Evolutionary conservation across 2,797 vertebrate species (phyloP).

Genomic region (Acrossocheilus wenchowensis): DNA sequence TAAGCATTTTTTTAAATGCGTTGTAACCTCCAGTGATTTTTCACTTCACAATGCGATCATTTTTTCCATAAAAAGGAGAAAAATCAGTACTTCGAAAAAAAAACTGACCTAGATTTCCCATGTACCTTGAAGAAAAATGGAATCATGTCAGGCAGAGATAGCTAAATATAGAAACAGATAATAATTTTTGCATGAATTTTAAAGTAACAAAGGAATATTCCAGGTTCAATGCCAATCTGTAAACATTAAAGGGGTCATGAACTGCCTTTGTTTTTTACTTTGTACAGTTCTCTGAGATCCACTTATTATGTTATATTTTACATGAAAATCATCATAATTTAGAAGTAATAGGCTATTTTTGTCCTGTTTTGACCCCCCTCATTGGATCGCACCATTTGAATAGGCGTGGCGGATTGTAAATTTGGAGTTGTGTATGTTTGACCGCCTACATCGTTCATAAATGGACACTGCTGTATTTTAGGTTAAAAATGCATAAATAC

Average conservation of each 20-base stretch:
- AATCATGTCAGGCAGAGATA: slow-evolving; percentile 23
- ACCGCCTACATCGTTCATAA: no score
- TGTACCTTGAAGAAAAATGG: slow-evolving; percentile 49
- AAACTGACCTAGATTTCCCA: slow-evolving; percentile 35
- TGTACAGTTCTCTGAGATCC: neutral
- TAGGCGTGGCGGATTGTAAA: no score
- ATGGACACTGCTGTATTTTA: no score
- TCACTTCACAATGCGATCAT: slow-evolving; percentile 53
- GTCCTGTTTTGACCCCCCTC: neutral
- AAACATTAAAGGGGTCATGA: neutral
- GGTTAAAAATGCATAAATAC: no score
- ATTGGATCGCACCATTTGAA: no score
- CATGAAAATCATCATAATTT: neutral
- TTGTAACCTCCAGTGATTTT: slow-evolving; percentile 40
- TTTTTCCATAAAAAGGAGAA: slow-evolving; percentile 57
- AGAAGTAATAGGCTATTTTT: no score
- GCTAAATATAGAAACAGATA: neutral
- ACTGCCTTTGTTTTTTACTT: neutral
- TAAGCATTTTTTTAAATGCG: slow-evolving; percentile 46
- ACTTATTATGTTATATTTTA: neutral
- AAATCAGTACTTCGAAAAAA: slow-evolving; percentile 39
- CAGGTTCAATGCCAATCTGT: neutral
- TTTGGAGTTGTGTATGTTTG: no score
- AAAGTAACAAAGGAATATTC: neutral
- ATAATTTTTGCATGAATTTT: slow-evolving; percentile 8